A percentile compares a stretch with the other conserved stretches of the same genome.
These are phyloP conservation scores for Saxidomus purpurata DNA, from an alignment of 1,140 invertebrate genomes.

Conservation along the genomic window DNA sequence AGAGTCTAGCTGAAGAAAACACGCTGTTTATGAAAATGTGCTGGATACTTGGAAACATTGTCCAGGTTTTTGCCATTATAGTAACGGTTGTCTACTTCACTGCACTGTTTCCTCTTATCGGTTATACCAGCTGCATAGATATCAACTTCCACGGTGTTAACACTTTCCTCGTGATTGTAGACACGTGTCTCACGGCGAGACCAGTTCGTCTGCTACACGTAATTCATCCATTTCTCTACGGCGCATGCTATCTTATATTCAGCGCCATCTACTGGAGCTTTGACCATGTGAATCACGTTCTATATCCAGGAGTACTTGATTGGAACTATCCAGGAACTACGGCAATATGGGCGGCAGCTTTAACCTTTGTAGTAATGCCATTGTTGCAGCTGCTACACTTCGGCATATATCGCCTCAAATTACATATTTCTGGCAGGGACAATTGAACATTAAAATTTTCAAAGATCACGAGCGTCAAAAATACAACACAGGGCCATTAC, in stretches of 20 bases:
- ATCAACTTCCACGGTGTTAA: slow-evolving; percentile 77
- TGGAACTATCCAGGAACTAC: slow-evolving; percentile 77
- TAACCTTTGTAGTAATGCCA: slow-evolving; percentile 71
- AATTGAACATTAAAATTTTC: no score
- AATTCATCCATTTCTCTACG: slow-evolving; percentile 74
- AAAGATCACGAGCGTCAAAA: no score
- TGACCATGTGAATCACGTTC: slow-evolving; percentile 72
- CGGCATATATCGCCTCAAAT: slow-evolving; percentile 64
- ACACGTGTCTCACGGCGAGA: slow-evolving; percentile 68
- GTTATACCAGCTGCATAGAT: slow-evolving; percentile 49
- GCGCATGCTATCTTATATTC: slow-evolving; percentile 75
- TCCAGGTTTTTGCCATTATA: slow-evolving; percentile 66
- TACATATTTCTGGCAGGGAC: slow-evolving; percentile 24
- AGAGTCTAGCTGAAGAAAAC: not conserved
- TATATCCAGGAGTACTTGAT: slow-evolving; percentile 78
- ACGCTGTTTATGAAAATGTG: slow-evolving; percentile 73
- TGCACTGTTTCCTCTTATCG: slow-evolving; percentile 68
- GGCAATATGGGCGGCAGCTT: slow-evolving; percentile 48
- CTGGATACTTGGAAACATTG: slow-evolving; percentile 75
- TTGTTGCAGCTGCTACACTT: slow-evolving; percentile 72
- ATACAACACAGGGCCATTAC: no score
- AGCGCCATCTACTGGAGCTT: slow-evolving; percentile 76
- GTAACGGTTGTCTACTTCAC: slow-evolving; percentile 78
- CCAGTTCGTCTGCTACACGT: slow-evolving; percentile 79
- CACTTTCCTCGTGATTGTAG: slow-evolving; percentile 74